A percentile compares a stretch with the other conserved stretches of the same genome.
phyloP scores from a whole-genome alignment of 2,888 invertebrate species.

The Muschampia plurimacula region DNA sequence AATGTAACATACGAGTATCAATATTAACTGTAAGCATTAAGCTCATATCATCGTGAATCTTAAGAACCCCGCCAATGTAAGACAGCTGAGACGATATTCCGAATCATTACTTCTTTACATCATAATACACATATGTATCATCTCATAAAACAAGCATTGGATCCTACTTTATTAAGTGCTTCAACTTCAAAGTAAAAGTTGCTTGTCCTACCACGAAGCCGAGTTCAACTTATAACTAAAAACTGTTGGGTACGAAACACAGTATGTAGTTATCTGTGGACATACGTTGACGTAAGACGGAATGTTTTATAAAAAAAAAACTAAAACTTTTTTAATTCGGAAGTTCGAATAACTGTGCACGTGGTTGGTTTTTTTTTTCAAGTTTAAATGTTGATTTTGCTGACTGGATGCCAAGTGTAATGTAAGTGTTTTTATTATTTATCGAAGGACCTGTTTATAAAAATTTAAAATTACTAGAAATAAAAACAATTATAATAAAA shows the following conservation, averaged over 20 bases:
- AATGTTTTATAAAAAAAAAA: constrained; percentile 20
- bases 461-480: too few relatives aligned
- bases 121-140: neutral
- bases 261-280: constrained; percentile 30
- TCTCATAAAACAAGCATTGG: constrained; percentile 17
- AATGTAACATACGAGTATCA: too few relatives aligned
- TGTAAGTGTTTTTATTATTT: constrained; percentile 19
- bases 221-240: constrained; percentile 33
- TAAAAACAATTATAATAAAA: too few relatives aligned
- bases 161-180: neutral
- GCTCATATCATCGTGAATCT: too few relatives aligned
- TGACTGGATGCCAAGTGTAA: constrained; percentile 27
- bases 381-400: constrained; percentile 4
- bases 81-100: neutral
- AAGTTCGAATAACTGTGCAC: constrained; percentile 19
- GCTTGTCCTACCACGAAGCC: constrained; percentile 30
- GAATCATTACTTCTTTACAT: constrained; percentile 22
- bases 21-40: too few relatives aligned
- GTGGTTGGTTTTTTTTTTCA: constrained; percentile 23
- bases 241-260: constrained; percentile 23
- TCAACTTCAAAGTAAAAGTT: constrained; percentile 37
- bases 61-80: neutral
- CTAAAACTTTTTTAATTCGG: constrained; percentile 14
- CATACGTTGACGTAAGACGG: constrained; percentile 25
- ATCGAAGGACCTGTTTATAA: neutral